Evolutionary conservation across 92 coral and sea anemone species (phyloP), one percentile per base, ranked within the genome.

Genomic region (Phenganax subtilis): DNA sequence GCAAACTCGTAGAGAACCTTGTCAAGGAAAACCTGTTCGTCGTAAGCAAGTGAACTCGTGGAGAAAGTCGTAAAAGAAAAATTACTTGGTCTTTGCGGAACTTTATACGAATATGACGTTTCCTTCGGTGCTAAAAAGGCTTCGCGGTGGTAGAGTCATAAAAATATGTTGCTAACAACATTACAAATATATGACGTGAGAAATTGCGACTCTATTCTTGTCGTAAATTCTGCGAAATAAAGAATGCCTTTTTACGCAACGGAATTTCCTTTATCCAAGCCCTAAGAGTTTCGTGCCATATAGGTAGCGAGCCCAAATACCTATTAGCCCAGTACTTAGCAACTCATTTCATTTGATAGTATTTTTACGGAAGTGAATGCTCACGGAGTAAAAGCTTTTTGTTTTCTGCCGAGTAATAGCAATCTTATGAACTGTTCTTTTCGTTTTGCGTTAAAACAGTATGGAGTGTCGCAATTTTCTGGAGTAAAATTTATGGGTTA

Each of bases 221-320:
- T 75, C 63, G 62, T 25, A 75, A 55, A 75, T 30, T 68, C 28
- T 20, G 28, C 31, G 52, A 20, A 10, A 55, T 12, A 75, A 75
- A 75, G 80, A 75, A 15, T 8, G 0, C 57, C 20, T 75, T 37
- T 75, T 25, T 54, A 16, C 11, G 55, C 25, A 75, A 20, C 80
- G 80, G 80, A 75, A 55, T n/a, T 75, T 56, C 67, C 25, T 29
- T 57, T 31, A 75, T 57, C 9, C 25, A 16, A 63, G 15, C 25
- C 80, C 47, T 6, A 75, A 75, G 80, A 56, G 80, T 17, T 57
- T n/a, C 9, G 7, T 12, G 6, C 80, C 80, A 75, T 75, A 75
- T 75, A 75, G 27, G 64, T 54, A 31, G 10, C 10, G 57, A n/a
- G 25, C 31, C 11, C 25, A 1, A 57, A 31, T 59, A 51, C 53